Evolutionary conservation across 2,888 invertebrate genomes (phyloP).

Genomic region (Ochlodes sylvanus): DNA sequence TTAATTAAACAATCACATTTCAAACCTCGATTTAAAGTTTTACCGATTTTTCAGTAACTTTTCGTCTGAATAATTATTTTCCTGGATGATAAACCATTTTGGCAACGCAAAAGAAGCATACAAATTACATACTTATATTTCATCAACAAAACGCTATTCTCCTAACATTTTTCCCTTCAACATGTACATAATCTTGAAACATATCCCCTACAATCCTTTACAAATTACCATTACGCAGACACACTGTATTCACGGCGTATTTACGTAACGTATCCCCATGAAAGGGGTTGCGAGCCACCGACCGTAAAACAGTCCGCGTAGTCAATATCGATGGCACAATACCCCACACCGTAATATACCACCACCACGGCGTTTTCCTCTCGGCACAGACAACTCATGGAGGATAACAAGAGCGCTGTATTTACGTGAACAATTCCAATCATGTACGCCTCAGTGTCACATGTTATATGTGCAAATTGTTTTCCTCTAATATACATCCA

Average conservation of each 20-base stretch:
- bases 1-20: too few species aligned
- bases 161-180: background rate
- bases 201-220: background rate
- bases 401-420: constrained; percentile 6
- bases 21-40: too few species aligned
- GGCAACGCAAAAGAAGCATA: too few species aligned
- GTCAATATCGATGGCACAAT: too few species aligned
- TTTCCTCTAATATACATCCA: constrained; percentile 21
- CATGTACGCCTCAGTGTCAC: constrained; percentile 1
- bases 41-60: too few species aligned
- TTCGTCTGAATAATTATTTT: too few species aligned
- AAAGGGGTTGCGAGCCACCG: background rate
- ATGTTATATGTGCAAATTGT: constrained; percentile 3
- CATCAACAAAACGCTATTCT: too few species aligned
- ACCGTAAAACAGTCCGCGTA: background rate
- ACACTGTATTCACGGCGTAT: background rate
- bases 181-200: background rate
- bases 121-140: too few species aligned
- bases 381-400: background rate
- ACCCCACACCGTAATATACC: too few species aligned
- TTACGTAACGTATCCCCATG: background rate
- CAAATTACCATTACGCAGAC: background rate
- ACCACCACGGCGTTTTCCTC: background rate
- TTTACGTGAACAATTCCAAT: constrained; percentile 14
- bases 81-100: too few species aligned